These are phyloP conservation scores for Taurulus bubalis DNA, from an alignment of 2,113 vertebrate genomes.

Conservation along the genomic window DNA sequence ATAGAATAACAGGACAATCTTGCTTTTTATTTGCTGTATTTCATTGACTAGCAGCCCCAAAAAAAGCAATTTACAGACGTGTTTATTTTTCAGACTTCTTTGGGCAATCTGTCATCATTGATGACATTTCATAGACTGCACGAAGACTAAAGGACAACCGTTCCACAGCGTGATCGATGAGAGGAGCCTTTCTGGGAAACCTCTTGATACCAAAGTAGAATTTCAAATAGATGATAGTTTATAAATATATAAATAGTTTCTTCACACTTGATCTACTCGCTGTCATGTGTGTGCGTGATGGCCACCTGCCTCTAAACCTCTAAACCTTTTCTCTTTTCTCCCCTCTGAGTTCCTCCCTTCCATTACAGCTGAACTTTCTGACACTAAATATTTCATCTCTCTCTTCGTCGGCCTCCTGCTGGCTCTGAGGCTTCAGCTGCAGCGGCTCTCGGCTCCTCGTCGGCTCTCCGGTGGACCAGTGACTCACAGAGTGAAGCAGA, in stretches of 20 bases:
- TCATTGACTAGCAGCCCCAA: too few relatives aligned
- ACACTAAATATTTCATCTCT: constrained; percentile 52
- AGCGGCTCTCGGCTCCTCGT: constrained; percentile 31
- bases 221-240: not conserved
- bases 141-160: not conserved
- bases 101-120: not conserved
- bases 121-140: not conserved
- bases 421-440: not conserved
- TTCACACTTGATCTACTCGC: not conserved
- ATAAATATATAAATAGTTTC: too few relatives aligned
- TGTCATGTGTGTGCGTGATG: not conserved
- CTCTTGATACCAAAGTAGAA: not conserved
- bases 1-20: not conserved
- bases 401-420: constrained; percentile 8
- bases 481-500: constrained; percentile 42
- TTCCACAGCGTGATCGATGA: not conserved
- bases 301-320: not conserved
- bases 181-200: not conserved
- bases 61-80: not conserved
- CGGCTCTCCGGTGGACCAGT: constrained; percentile 33
- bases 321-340: not conserved
- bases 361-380: constrained; percentile 23
- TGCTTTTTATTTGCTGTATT: not conserved
- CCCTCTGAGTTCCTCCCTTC: not conserved
- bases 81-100: not conserved